Evolutionary conservation across 2,113 vertebrate genomes (phyloP).

Genomic region (Machaerirhynchus nigripectus): DNA sequence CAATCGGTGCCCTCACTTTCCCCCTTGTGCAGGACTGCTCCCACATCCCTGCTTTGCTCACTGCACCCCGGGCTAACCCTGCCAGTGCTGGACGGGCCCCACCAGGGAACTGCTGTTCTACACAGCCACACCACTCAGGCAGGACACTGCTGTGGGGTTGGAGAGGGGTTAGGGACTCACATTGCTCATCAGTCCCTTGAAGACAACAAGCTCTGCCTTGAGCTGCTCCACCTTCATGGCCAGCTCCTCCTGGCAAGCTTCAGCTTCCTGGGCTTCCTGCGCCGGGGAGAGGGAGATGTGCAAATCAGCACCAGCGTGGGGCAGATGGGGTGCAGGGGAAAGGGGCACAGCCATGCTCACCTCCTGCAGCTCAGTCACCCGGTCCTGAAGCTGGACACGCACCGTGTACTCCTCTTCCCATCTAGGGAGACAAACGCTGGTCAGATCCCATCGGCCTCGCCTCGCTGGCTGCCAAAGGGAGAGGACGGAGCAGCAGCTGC

Average conservation of each 20-base stretch:
- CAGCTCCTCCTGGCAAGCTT: slow-evolving; percentile 93
- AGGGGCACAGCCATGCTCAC: slow-evolving; percentile 56
- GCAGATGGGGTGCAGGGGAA: background rate
- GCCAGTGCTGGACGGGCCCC: background rate
- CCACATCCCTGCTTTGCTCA: background rate
- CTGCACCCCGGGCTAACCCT: background rate
- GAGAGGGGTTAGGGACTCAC: slow-evolving; percentile 73
- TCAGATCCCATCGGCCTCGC: background rate
- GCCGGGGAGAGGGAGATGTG: background rate
- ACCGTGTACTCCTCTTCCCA: slow-evolving; percentile 94
- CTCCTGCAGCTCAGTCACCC: slow-evolving; percentile 88
- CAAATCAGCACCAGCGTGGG: accelerated
- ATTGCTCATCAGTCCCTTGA: slow-evolving; percentile 98
- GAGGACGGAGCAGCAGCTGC: background rate
- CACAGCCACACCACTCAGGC: accelerated
- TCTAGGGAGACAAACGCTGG: slow-evolving; percentile 62
- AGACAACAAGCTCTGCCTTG: slow-evolving; percentile 93
- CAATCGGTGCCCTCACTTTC: accelerated
- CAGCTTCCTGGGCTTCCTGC: slow-evolving; percentile 93
- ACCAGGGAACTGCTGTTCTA: background rate
- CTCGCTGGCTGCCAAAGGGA: background rate
- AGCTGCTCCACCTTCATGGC: slow-evolving; percentile 92
- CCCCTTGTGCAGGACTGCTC: background rate
- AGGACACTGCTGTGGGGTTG: accelerated
- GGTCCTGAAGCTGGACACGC: slow-evolving; percentile 89